Evolutionary conservation across 92 coral and sea anemone genomes (phyloP), one percentile per base, ranked within the genome.

Genomic region (Porites cylindrica): DNA sequence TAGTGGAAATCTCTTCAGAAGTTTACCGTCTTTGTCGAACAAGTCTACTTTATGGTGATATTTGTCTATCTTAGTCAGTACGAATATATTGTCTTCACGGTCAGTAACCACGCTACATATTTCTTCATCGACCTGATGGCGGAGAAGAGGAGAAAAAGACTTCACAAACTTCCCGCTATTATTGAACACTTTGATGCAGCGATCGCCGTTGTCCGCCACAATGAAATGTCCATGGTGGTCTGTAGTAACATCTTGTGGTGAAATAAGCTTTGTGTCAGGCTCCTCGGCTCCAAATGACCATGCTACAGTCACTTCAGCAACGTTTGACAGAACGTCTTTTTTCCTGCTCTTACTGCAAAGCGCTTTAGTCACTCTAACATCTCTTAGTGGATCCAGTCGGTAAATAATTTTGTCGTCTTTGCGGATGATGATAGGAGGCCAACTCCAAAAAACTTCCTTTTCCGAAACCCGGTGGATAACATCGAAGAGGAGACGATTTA

Each of bases 401-500:
- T 53, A 1, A 8, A 11, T 69, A 53, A 8, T 53, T 53, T 8
- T 18, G 13, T 67, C 51, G n/a, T 81, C 62, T 8, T 18, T 10
- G 23, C 43, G 51, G 51, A 81, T 20, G 8, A 67, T 13, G 21
- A 81, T 66, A 18, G 62, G 67, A n/a, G 85, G 76, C 85, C 85
- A 81, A 11, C 52, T 81, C 76, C 72, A 81, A n/a, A 20, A 7
- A 12, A 18, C 6, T 5, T 51, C 17, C 6, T 8, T 13, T 13
- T 59, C 63, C 13, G 11, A 3, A 60, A 12, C 12, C 43, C 32
- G 21, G 20, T 47, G 73, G 14, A 78, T 63, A 47, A 86, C 56
- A 14, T 43, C 58, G 50, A 60, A 79, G 20, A 86, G 61, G 7
- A 38, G 73, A 72, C 76, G 74, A 79, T 86, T 79, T 13, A 80